Conservation (phyloP, 1,140 invertebrate genomes). For the Caenorhabditis inopinata region DNA sequence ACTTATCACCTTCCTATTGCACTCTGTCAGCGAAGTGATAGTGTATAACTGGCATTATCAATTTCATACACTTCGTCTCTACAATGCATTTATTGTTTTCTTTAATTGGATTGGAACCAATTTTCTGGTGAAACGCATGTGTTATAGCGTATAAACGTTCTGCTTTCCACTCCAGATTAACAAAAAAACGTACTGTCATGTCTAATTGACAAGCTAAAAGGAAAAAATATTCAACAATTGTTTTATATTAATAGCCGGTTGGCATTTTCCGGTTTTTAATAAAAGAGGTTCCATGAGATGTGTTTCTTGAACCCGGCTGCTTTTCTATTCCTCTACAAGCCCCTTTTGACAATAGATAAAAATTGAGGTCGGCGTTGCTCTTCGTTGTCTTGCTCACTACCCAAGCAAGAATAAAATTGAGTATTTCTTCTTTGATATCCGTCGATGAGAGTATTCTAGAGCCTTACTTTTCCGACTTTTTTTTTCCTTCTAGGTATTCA, state of each 20-base stretch:
- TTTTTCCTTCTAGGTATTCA: neutral
- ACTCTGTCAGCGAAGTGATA: slow-evolving; percentile 32
- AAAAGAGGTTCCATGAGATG: neutral
- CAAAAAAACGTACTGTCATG: no score
- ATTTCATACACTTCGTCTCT: slow-evolving; percentile 1
- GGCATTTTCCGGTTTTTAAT: no score
- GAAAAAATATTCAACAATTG: no score
- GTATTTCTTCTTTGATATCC: slow-evolving; percentile 7
- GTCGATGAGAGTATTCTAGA: slow-evolving; percentile 13
- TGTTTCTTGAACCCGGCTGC: no score
- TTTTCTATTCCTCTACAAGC: neutral
- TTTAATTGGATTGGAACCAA: neutral
- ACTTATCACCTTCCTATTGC: neutral
- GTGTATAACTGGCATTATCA: slow-evolving; percentile 7
- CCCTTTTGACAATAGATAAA: slow-evolving; percentile 14
- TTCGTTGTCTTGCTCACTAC: slow-evolving; percentile 20
- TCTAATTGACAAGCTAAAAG: no score
- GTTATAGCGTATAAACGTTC: no score
- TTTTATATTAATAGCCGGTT: no score
- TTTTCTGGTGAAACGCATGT: no score
- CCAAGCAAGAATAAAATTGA: slow-evolving; percentile 20
- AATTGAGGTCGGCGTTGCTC: slow-evolving; percentile 27
- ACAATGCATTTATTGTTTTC: neutral
- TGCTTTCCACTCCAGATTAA: no score
- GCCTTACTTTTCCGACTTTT: neutral